Base-by-base conservation (phyloP, 2,797 vertebrate species). In the Lutjanus argentimaculatus region DNA sequence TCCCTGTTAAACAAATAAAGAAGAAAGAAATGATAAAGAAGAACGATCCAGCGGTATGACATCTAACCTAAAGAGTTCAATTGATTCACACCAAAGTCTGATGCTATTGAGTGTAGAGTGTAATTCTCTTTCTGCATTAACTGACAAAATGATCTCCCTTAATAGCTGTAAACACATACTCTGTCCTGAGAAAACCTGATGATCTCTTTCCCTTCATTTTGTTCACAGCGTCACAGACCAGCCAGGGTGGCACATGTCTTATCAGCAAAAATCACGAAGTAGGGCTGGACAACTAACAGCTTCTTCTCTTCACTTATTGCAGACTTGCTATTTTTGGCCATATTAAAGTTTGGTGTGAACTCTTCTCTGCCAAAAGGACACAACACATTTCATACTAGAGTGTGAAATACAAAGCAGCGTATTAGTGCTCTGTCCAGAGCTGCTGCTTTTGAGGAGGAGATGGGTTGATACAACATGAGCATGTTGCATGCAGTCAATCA, bases 191-290 rank as follows among this genome's bases (percentile, higher is more conserved):
- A 57, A n/a, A 57, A 4, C 14, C 11, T 11, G 53, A 65, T 17
- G 17, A 15, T 51, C 48, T 51, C 46, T n/a, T 12, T 49, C 57
- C 1, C 12, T 48, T 55, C 56, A 12, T 52, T 66, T 68, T 15
- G 22, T 46, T 72, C 11, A 40, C 57, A 52, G 25, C 30, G n/a
- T 43, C 49, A n/a, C 58, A 64, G 36, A 51, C 10, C 51, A 77
- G 36, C 45, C 49, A 4, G 19, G 21, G 52, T 22, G 56, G 16
- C 19, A 46, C 11, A n/a, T n/a, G 43, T 68, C 21, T 61, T 49
- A 61, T 49, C 13, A 45, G 6, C 5, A 11, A n/a, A 8, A 48
- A 46, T 67, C 71, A 57, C 65, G 58, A 57, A 67, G 49, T 15
- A 45, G 74, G n/a, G 45, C 51, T 49, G 14, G 16, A 8, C 63